A percentile compares a stretch with the other conserved stretches of the same genome.
These are phyloP conservation scores for Drosophila paramelanica DNA, from an alignment of 2,888 invertebrate species.

Conservation along the genomic window DNA sequence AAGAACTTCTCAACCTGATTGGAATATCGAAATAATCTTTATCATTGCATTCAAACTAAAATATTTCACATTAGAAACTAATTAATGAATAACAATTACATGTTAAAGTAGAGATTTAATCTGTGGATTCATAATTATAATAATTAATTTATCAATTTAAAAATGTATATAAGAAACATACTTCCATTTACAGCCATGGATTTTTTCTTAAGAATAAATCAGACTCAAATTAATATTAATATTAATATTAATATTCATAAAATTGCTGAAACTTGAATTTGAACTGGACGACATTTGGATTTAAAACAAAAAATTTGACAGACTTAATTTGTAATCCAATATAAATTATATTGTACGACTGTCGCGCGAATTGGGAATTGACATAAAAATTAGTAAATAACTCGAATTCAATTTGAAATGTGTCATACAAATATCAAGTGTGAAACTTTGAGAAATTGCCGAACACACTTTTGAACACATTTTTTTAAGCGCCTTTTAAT, in stretches of 20 bases:
- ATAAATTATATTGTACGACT: neutral
- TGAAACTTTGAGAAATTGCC: conserved; percentile 1
- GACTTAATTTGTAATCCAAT: neutral
- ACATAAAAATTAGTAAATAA: neutral
- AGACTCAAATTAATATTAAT: too few species aligned
- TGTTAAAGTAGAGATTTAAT: too few species aligned
- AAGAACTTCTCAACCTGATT: conserved; percentile 3
- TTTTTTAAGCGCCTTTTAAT: conserved; percentile 4
- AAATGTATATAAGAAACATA: too few species aligned
- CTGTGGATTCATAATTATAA: too few species aligned
- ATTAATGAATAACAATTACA: too few species aligned
- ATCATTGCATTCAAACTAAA: neutral
- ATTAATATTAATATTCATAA: too few species aligned
- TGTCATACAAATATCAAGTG: neutral
- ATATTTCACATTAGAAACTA: too few species aligned
- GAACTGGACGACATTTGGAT: neutral
- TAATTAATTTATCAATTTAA: too few species aligned
- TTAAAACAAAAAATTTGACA: neutral
- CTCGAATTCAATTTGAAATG: neutral
- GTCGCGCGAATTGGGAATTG: neutral
- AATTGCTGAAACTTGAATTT: neutral
- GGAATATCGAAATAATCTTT: conserved; percentile 17
- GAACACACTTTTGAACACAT: conserved; percentile 3
- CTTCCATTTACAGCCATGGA: too few species aligned
- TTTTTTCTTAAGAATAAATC: too few species aligned